phyloP scores from a whole-genome alignment of 2,797 vertebrate species.

The Cuniculus paca region DNA sequence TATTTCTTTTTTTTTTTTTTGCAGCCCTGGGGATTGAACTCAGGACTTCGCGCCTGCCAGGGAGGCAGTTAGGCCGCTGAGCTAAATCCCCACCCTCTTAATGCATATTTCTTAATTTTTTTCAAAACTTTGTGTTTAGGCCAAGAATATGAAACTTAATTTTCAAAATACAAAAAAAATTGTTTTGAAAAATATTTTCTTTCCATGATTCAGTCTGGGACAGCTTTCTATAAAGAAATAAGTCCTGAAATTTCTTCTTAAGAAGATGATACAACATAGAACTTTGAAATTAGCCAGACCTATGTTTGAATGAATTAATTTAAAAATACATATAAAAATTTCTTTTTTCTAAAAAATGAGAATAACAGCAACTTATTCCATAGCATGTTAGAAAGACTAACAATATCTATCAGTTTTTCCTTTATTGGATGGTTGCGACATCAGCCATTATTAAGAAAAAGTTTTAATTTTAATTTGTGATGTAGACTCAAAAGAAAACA shows the following conservation, averaged over 20 bases:
- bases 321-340: background rate
- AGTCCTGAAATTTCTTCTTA: conserved; percentile 17
- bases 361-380: background rate
- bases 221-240: background rate
- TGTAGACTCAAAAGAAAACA: background rate
- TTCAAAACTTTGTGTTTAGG: conserved; percentile 40
- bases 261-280: conserved; percentile 31
- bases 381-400: background rate
- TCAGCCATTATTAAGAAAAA: background rate
- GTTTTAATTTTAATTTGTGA: conserved; percentile 9
- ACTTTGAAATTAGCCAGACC: background rate
- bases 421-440: conserved; percentile 23
- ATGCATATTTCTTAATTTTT: conserved; percentile 18
- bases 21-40: too few relatives aligned
- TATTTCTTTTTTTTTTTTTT: conserved; percentile 44
- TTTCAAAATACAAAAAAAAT: conserved; percentile 49
- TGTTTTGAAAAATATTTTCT: background rate
- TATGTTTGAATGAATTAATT: background rate
- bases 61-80: too few relatives aligned
- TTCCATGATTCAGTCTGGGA: background rate
- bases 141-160: background rate
- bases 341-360: conserved; percentile 39
- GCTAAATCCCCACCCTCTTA: too few relatives aligned
- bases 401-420: background rate
- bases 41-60: too few relatives aligned